A percentile compares a stretch with the other conserved stretches of the same genome.
These are phyloP conservation scores for Dendrolimus houi DNA, from an alignment of 2,888 invertebrate species.

Conservation along the genomic window DNA sequence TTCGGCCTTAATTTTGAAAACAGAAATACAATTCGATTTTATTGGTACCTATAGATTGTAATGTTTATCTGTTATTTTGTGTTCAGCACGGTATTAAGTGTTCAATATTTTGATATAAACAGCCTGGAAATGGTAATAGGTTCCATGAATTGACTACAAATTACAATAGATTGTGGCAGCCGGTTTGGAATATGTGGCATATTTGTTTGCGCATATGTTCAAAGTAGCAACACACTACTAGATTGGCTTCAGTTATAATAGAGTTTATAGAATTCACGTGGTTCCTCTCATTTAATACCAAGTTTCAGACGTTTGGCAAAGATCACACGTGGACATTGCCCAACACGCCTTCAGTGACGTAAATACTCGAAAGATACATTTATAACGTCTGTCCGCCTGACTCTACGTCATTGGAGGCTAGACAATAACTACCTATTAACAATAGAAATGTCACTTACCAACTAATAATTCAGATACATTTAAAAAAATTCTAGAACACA, in stretches of 20 bases:
- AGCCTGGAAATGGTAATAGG: no score
- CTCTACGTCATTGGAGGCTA: conserved; percentile 7
- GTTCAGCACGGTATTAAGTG: no score
- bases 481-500: neutral
- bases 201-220: neutral
- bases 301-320: conserved; percentile 28
- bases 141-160: no score
- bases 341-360: conserved; percentile 49
- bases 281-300: neutral
- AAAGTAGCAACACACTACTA: neutral
- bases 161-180: neutral
- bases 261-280: neutral
- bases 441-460: neutral
- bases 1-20: no score
- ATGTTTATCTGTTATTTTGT: no score
- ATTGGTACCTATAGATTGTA: no score
- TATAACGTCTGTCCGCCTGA: conserved; percentile 2
- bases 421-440: conserved; percentile 9
- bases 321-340: conserved; percentile 33
- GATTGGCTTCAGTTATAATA: neutral
- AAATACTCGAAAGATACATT: conserved; percentile 11
- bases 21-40: no score
- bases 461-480: neutral
- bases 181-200: neutral
- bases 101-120: no score